These are phyloP conservation scores for Carduelis carduelis DNA, from an alignment of 2,797 vertebrate species.

Conservation along the genomic window DNA sequence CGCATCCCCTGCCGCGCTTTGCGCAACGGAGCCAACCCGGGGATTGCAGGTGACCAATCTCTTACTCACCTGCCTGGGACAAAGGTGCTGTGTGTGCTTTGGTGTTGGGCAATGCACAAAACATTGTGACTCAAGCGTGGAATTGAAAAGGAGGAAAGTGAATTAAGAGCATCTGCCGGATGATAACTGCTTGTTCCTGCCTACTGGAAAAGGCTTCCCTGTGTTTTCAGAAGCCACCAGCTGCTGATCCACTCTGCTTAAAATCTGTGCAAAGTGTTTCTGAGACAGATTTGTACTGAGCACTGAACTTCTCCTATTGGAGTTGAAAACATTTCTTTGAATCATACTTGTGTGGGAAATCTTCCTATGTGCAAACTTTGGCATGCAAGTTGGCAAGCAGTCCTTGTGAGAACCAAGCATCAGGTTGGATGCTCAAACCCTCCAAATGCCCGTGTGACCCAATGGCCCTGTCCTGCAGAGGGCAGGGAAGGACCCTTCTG, in stretches of 20 bases:
- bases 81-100: neutral
- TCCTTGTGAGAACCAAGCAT: neutral
- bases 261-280: neutral
- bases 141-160: neutral
- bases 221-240: neutral
- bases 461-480: neutral
- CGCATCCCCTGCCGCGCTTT: neutral
- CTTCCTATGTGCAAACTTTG: neutral
- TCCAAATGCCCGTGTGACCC: neutral
- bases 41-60: neutral
- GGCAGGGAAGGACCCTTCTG: neutral
- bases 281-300: neutral
- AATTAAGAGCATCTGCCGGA: neutral
- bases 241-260: neutral
- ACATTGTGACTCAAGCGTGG: neutral
- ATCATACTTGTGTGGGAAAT: neutral
- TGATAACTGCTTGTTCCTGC: neutral
- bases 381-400: rapidly evolving
- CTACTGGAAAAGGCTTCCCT: neutral
- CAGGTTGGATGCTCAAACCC: neutral
- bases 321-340: neutral
- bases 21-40: neutral
- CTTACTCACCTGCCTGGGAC: neutral
- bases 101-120: neutral
- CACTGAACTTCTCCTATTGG: neutral